Evolutionary conservation across 2,888 invertebrate genomes (phyloP), one percentile per base, ranked within the genome.

Genomic region (Branchinecta sandiegonensis): DNA sequence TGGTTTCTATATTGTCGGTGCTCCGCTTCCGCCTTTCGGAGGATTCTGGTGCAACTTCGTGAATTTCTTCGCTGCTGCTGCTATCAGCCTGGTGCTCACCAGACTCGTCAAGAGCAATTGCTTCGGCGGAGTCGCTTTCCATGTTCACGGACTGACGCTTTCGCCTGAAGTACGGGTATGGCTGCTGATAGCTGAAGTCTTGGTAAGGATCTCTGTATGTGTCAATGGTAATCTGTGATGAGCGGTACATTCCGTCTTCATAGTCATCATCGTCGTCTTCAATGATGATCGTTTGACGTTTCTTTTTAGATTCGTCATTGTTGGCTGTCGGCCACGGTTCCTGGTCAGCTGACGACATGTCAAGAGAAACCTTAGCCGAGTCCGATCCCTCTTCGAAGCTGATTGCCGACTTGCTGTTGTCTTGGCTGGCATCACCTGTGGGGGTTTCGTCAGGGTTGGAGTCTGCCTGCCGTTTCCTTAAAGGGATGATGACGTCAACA

Each of bases 181-280:
- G 63, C 23, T 56, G 14, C 23, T 56, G 63, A 56, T 56, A 56
- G n/a, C 63, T 23, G 9, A 56, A 56, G 23, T 56, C 23, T 17
- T n/a, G n/a, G 63, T 56, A 56, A 17, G 63, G 63, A 9, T n/a
- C 23, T 17, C 23, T 23, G 63, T 17, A 56, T 8, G 14, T 56
- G 23, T 56, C 63, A 9, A 56, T 56, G 23, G 63, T 56, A 9
- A 56, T 56, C 23, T 56, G 63, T 17, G 63, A 56, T 8, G 63
- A 56, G 1, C 63, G 63, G 23, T 56, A 56, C 10, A 23, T 17
- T n/a, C 14, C 14, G 63, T 56, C 63, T 13, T 56, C 56, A 23
- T 56, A n/a, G 23, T 56, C n/a, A 56, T 56, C 63, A 56, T 56
- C 23, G n/a, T 56, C 63, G 23, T 56, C 63, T 56, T 56, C 63